Evolutionary conservation across 2,113 vertebrate species (phyloP).

Genomic region (Microcebus lehilahytsara): DNA sequence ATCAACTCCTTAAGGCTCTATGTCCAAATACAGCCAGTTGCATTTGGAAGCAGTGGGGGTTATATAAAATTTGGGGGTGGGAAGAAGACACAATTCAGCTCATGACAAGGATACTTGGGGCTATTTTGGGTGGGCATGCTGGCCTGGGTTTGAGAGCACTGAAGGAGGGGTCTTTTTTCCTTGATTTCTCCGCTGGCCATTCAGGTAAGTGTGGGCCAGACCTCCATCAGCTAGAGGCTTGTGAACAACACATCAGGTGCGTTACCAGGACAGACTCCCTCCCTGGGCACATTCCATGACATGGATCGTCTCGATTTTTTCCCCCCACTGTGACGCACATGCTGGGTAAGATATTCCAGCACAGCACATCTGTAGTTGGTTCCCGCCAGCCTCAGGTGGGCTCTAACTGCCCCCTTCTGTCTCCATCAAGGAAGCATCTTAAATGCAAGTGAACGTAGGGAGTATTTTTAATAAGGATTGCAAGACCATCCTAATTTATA

Average conservation of each 20-base stretch:
- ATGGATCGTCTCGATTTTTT: not conserved
- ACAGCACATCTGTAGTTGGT: fast-evolving
- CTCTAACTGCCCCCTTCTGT: not conserved
- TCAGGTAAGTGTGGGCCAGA: not conserved
- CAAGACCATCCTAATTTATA: not conserved
- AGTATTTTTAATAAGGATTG: not conserved
- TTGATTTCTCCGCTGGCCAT: not conserved
- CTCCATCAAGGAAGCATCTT: not conserved
- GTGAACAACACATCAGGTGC: not conserved
- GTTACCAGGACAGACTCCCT: not conserved
- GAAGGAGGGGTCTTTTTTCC: not conserved
- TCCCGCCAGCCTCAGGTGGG: not conserved
- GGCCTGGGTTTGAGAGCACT: not conserved
- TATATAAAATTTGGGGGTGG: not conserved
- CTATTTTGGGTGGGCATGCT: not conserved
- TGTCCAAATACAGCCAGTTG: not conserved
- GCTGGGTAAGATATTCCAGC: not conserved
- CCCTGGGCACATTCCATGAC: not conserved
- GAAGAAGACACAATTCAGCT: not conserved
- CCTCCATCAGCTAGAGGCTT: not conserved
- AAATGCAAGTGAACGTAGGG: not conserved
- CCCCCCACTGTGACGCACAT: not conserved
- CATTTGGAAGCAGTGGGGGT: no score
- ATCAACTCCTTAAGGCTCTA: not conserved
- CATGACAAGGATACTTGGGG: not conserved